A percentile compares a stretch with the other conserved stretches of the same genome.
These are phyloP conservation scores for Drosophila bipectinata DNA, from an alignment of 1,140 invertebrate genomes.

Conservation along the genomic window DNA sequence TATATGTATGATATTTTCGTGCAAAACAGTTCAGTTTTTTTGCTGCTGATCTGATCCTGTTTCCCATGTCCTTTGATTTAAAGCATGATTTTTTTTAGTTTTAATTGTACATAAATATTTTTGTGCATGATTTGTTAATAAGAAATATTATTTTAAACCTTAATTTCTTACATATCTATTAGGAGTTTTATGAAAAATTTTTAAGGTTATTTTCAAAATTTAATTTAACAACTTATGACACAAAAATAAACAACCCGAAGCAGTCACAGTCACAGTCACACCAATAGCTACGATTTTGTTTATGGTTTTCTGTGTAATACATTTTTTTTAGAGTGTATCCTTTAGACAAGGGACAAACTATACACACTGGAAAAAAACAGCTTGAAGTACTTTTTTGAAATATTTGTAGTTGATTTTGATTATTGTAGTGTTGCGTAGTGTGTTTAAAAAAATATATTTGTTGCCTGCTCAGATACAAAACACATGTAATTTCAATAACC, in stretches of 20 bases:
- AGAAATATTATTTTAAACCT: not conserved
- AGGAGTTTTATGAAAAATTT: not conserved
- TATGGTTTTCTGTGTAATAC: slow-evolving; percentile 14
- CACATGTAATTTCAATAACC: slow-evolving; percentile 30
- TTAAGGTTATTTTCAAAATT: not conserved
- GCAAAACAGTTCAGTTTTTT: slow-evolving; percentile 12
- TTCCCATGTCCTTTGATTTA: slow-evolving; percentile 14
- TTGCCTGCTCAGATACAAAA: slow-evolving; percentile 50
- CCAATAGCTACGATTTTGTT: slow-evolving; percentile 21
- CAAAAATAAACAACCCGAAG: slow-evolving; percentile 12
- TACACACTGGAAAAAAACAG: slow-evolving; percentile 15
- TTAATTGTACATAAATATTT: slow-evolving; percentile 23
- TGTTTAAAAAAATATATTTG: slow-evolving; percentile 6
- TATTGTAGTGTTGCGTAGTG: slow-evolving; percentile 31
- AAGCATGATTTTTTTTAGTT: slow-evolving; percentile 34
- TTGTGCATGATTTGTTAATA: slow-evolving; percentile 25
- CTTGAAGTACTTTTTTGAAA: not conserved
- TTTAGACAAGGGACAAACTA: slow-evolving; percentile 1
- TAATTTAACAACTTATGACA: not conserved
- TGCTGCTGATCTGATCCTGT: slow-evolving; percentile 49
- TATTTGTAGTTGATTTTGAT: slow-evolving; percentile 23
- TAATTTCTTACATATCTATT: not conserved
- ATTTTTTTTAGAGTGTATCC: slow-evolving; percentile 6
- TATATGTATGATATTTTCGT: slow-evolving; percentile 26
- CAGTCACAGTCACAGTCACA: slow-evolving; percentile 59